Conservation (phyloP, 2,797 vertebrate species). For the Gila robusta region DNA sequence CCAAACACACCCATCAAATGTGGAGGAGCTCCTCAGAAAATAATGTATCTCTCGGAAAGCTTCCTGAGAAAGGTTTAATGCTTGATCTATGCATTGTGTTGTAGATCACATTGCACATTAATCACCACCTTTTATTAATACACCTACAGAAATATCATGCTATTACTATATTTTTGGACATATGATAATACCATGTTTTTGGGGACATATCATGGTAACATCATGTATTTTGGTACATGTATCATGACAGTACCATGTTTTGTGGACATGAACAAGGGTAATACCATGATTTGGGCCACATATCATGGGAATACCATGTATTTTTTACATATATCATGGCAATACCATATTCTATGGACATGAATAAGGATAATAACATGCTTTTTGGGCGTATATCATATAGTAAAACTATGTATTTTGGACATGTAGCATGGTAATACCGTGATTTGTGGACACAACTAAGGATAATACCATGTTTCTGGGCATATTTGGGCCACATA, state of each 20-base stretch:
- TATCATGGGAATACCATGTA: background rate
- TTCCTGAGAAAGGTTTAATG: conserved; percentile 89
- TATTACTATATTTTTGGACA: background rate
- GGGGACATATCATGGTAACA: background rate
- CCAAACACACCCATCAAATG: conserved; percentile 96
- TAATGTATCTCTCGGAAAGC: conserved; percentile 95
- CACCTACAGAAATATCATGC: background rate
- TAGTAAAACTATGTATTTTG: background rate
- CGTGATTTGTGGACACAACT: background rate
- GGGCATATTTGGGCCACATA: background rate
- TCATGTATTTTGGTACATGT: background rate
- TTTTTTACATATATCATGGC: background rate
- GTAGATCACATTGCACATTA: background rate
- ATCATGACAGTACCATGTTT: background rate
- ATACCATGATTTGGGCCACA: background rate
- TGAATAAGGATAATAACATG: background rate
- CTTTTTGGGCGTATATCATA: background rate
- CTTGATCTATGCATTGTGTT: background rate
- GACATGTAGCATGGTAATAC: background rate
- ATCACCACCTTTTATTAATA: background rate
- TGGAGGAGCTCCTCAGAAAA: conserved; percentile 96
- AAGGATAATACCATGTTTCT: background rate
- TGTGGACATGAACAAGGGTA: background rate
- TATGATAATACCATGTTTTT: background rate
- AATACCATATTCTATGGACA: background rate